Conservation (phyloP, 2,113 vertebrate genomes). For the Sylvietta virens region DNA sequence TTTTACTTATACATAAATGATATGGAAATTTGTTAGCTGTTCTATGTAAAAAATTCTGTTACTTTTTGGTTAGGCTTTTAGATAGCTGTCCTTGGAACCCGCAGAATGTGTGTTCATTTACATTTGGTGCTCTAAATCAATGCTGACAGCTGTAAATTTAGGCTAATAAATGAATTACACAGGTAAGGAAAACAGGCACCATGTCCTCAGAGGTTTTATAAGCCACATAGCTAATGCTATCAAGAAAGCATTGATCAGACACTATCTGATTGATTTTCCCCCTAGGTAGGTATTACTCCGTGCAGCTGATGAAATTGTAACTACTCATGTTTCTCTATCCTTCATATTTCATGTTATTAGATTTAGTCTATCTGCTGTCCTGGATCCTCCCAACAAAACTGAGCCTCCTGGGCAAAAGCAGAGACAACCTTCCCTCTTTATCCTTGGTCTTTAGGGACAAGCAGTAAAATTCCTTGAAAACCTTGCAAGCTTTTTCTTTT, state of each 20-base stretch:
- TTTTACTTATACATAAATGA: neutral
- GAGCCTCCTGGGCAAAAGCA: neutral
- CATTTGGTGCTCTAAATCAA: constrained; percentile 41
- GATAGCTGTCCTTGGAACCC: constrained; percentile 41
- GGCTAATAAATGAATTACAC: constrained; percentile 66
- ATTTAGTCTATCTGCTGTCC: neutral
- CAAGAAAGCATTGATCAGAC: constrained; percentile 44
- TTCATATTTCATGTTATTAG: constrained; percentile 38
- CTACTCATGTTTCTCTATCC: constrained; percentile 11
- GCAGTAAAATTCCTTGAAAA: neutral
- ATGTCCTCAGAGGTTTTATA: constrained; percentile 17
- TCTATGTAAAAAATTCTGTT: neutral
- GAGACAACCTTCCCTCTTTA: neutral
- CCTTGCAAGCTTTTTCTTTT: neutral
- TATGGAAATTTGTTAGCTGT: neutral
- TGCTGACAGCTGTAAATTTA: constrained; percentile 65
- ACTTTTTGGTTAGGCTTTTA: neutral
- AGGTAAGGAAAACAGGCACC: constrained; percentile 47
- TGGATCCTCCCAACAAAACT: neutral
- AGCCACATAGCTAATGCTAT: constrained; percentile 21
- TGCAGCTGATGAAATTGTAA: constrained; percentile 32
- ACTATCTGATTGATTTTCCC: constrained; percentile 38
- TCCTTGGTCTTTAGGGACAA: neutral
- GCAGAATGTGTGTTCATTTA: neutral
- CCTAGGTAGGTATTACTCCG: constrained; percentile 7